Percentiles rank a stretch among this genome's conserved stretches.
Conservation (phyloP, 2,888 invertebrate species). For the Eucera pruinosa region DNA sequence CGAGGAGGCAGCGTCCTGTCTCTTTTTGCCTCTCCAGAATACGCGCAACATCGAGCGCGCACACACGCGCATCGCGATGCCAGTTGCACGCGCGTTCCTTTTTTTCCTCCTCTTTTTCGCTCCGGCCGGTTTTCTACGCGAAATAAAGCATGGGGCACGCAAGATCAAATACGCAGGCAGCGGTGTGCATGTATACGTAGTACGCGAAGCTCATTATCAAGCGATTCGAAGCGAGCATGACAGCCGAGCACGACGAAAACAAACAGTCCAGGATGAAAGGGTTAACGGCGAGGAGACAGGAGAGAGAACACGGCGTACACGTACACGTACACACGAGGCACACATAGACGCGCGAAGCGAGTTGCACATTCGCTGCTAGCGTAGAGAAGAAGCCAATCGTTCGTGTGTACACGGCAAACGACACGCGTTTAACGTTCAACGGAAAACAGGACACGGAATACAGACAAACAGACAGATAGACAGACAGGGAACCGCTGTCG, state of each 20-base stretch:
- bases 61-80: conserved; percentile 12
- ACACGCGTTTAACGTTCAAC: neutral
- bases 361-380: conserved; percentile 17
- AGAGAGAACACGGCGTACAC: neutral
- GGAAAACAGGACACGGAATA: neutral
- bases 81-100: conserved; percentile 53
- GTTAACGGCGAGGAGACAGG: conserved; percentile 11
- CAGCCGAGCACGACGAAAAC: conserved; percentile 55
- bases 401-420: conserved; percentile 24
- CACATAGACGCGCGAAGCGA: conserved; percentile 20
- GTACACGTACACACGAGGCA: conserved; percentile 3
- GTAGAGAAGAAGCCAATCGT: conserved; percentile 37
- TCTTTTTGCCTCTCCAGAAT: conserved; percentile 20
- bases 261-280: conserved; percentile 51
- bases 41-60: conserved; percentile 9
- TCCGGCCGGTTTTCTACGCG: conserved; percentile 55
- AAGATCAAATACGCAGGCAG: conserved; percentile 37
- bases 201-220: conserved; percentile 44
- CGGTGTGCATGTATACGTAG: too few relatives aligned
- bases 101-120: too few relatives aligned
- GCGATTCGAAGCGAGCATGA: conserved; percentile 52
- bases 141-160: conserved; percentile 52
- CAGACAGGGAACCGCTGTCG: conserved; percentile 25
- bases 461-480: neutral
- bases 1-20: conserved; percentile 26